phyloP scores from a whole-genome alignment of 2,888 invertebrate genomes.

The Leucozona laternaria region DNA sequence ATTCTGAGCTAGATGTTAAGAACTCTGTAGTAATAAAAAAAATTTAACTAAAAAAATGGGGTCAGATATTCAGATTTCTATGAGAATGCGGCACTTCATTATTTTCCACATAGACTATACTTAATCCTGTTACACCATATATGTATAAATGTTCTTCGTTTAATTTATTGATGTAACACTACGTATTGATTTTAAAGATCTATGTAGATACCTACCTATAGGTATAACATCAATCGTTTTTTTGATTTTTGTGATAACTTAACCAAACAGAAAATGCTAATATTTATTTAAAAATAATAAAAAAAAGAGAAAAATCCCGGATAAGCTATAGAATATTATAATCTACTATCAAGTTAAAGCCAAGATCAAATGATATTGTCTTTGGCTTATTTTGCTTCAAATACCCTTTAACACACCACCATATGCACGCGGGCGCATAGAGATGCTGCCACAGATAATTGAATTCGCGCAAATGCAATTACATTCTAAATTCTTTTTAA shows the following conservation, averaged over 20 bases:
- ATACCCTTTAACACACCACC: slow-evolving; percentile 21
- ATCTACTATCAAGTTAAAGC: slow-evolving; percentile 3
- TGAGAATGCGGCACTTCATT: too few relatives aligned
- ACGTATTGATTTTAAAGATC: too few relatives aligned
- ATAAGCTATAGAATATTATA: background rate
- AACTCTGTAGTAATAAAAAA: too few relatives aligned
- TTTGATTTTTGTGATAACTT: background rate
- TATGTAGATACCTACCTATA: too few relatives aligned
- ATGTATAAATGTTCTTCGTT: too few relatives aligned
- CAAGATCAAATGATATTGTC: slow-evolving; percentile 30
- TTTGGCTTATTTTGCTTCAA: slow-evolving; percentile 6
- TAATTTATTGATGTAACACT: too few relatives aligned
- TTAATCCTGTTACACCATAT: too few relatives aligned
- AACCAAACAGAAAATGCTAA: background rate
- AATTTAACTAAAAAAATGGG: too few relatives aligned
- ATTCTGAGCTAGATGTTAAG: too few relatives aligned
- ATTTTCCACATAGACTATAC: too few relatives aligned
- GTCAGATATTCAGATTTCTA: too few relatives aligned
- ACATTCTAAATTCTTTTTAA: slow-evolving; percentile 71
- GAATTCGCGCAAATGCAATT: slow-evolving; percentile 63
- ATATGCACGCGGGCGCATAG: slow-evolving; percentile 18
- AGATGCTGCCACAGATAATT: slow-evolving; percentile 46
- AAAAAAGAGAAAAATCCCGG: slow-evolving; percentile 12
- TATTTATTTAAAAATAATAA: background rate
- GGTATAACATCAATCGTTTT: background rate